A percentile compares a stretch with the other conserved stretches of the same genome.
phyloP scores from a whole-genome alignment of 2,113 vertebrate species.

The Suricata suricatta region DNA sequence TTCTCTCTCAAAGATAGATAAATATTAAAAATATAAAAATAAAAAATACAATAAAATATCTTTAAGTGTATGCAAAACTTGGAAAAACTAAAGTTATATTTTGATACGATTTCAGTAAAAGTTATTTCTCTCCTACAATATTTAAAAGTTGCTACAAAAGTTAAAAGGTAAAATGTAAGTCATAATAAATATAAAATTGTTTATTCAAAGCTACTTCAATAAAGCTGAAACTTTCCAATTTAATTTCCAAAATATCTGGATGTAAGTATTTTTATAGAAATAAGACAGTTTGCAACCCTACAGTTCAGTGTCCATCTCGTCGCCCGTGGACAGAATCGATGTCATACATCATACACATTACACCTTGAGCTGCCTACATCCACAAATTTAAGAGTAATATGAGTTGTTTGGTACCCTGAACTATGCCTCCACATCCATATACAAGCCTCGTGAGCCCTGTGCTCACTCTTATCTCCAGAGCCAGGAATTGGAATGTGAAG shows the following conservation, averaged over 20 bases:
- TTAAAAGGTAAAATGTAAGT: not conserved
- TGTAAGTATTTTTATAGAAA: not conserved
- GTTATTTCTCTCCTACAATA: not conserved
- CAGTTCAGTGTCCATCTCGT: not conserved
- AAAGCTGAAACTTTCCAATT: not conserved
- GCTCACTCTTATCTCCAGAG: conserved; percentile 46
- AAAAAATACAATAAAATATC: too few species aligned
- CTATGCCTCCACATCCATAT: not conserved
- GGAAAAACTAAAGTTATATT: not conserved
- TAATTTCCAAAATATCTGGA: not conserved
- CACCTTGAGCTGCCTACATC: not conserved
- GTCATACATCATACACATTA: rapidly evolving
- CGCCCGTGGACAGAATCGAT: not conserved
- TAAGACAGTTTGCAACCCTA: not conserved
- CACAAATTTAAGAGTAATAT: not conserved
- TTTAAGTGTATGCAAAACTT: not conserved
- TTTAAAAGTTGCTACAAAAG: not conserved
- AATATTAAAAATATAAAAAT: too few species aligned
- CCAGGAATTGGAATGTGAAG: conserved; percentile 24
- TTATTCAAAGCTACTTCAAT: not conserved
- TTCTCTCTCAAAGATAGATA: too few species aligned
- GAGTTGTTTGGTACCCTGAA: not conserved
- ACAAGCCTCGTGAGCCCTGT: not conserved
- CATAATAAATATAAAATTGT: not conserved
- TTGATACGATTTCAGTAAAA: not conserved